phyloP scores from a whole-genome alignment of 2,888 invertebrate species.

The Andrena marginata region DNA sequence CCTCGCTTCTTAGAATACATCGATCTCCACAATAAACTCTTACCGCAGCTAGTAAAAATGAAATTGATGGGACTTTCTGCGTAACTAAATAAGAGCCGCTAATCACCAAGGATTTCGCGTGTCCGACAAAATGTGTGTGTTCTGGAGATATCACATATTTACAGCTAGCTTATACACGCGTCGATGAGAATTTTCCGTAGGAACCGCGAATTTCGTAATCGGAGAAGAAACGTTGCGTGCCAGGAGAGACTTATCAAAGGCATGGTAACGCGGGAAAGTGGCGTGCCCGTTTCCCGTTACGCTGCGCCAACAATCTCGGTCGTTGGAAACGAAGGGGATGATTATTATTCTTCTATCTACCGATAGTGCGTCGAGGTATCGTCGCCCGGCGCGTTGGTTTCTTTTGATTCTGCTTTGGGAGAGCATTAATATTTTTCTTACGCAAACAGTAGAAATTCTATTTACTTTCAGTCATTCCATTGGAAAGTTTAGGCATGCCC shows the following conservation, averaged over 20 bases:
- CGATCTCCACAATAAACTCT: conserved; percentile 42
- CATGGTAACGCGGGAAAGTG: conserved; percentile 54
- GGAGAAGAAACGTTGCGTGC: conserved; percentile 44
- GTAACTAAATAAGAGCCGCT: conserved; percentile 54
- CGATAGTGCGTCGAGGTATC: conserved; percentile 30
- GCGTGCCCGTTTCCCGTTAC: conserved; percentile 43
- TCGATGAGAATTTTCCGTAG: conserved; percentile 44
- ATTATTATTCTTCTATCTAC: conserved; percentile 37
- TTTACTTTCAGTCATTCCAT: conserved; percentile 64
- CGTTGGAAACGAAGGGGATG: conserved; percentile 23
- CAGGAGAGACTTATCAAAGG: conserved; percentile 45
- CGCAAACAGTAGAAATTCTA: conserved; percentile 61
- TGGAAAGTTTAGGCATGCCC: conserved; percentile 53
- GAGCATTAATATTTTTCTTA: conserved; percentile 39
- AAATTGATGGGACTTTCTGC: conserved; percentile 56
- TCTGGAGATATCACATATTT: conserved; percentile 60
- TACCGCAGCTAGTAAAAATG: conserved; percentile 55
- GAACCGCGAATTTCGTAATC: conserved; percentile 40
- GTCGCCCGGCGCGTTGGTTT: conserved; percentile 18
- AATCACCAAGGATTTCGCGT: conserved; percentile 50
- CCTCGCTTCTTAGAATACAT: conserved; percentile 57
- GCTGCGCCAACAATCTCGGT: conserved; percentile 38
- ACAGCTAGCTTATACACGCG: conserved; percentile 44
- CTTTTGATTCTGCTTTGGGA: conserved; percentile 42
- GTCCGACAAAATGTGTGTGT: conserved; percentile 49